Evolutionary conservation across 2,888 invertebrate genomes (phyloP), one percentile per base, ranked within the genome.

Genomic region (Leucozona laternaria): DNA sequence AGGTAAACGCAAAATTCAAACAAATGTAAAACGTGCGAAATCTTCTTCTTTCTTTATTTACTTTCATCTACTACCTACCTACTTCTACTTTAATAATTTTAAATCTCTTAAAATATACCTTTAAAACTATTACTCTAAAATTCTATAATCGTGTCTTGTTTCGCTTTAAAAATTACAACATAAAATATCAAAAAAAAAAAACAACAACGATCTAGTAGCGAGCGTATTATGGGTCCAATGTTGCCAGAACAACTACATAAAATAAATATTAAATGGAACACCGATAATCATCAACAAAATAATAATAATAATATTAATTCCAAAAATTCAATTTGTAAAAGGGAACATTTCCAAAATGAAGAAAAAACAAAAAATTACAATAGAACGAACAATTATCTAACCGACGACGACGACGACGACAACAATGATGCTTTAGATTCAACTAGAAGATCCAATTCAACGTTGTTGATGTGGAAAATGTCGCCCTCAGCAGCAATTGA

Each of bases 171-270:
- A 53, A 25, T 22, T n/a, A n/a, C 25, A 64, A 28, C 45, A 68
- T 79, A 70, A 88, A 88, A 22, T 13, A 28, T 25, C 50, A 48
- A 22, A 76, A 88, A 85, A 73, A 80, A 82, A 37, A 64, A 76
- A 53, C 72, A 73, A 82, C 76, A 88, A 88, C 88, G 88, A 88
- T 86, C 88, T 53, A 72, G 57, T 66, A 79, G 62, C 68, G 86
- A 84, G 85, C 64, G 70, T 88, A 89, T 84, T 88, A 89, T 89
- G 89, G 89, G 89, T 89, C 89, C 89, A 89, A 89, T 89, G 88
- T 88, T 89, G 85, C 81, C 77, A 78, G 72, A 88, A 62, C 80
- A 83, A 68, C 88, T 85, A 50, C 78, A 88, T 80, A 58, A 85
- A 48, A 37, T 68, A 83, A 71, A 58, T 50, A 64, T 50, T 66